Evolutionary conservation across 2,113 vertebrate genomes (phyloP).

Genomic region (Petromus typicus): DNA sequence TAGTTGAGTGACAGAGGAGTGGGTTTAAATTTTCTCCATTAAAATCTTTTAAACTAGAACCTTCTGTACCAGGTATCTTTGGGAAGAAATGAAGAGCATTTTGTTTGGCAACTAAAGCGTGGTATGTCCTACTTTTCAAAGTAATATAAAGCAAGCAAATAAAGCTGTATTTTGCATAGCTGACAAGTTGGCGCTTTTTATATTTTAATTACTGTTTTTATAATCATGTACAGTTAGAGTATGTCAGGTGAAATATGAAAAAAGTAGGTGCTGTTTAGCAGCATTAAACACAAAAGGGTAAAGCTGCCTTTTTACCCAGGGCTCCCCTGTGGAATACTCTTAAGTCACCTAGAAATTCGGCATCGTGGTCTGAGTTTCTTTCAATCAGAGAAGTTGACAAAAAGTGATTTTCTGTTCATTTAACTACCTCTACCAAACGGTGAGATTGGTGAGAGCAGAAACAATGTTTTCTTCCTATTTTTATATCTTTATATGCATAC

Average conservation of each 20-base stretch:
- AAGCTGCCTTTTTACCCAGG: not conserved
- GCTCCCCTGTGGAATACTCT: not conserved
- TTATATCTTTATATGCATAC: not conserved
- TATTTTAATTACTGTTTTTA: not conserved
- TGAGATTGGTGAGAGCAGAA: not conserved
- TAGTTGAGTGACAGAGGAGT: not conserved
- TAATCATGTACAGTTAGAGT: not conserved
- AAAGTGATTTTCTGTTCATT: not conserved
- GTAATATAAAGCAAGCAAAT: not conserved
- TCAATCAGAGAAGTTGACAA: not conserved
- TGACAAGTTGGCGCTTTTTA: not conserved
- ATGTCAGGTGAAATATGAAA: not conserved
- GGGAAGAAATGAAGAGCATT: not conserved
- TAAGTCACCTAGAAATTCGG: not conserved
- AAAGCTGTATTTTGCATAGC: not conserved
- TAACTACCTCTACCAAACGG: not conserved
- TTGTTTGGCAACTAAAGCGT: not conserved
- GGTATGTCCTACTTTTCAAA: not conserved
- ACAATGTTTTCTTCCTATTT: constrained; percentile 3
- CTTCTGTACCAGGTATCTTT: not conserved
- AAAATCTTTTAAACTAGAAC: not conserved
- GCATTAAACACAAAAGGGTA: not conserved
- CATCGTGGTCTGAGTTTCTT: not conserved
- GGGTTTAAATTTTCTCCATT: not conserved
- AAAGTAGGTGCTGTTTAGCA: not conserved